Evolutionary conservation across 2,888 invertebrate genomes (phyloP).

Genomic region (Cordylochernes scorpioides): DNA sequence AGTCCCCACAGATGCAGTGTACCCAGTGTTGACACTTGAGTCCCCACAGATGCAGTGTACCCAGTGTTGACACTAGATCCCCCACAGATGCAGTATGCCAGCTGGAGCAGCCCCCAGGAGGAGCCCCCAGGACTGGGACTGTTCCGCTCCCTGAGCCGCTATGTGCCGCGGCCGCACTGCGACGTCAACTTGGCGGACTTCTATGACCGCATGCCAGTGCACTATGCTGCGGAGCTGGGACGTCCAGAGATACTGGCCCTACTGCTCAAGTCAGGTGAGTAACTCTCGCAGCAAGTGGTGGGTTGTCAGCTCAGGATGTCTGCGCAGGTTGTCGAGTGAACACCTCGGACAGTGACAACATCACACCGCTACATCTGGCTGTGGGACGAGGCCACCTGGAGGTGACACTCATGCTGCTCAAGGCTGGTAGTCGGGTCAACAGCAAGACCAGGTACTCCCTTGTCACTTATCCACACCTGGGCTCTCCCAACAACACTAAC

Average conservation of each 20-base stretch:
- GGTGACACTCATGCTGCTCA: conserved; percentile 25
- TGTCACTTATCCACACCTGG: no score
- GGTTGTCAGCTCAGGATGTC: background rate
- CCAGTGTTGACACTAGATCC: no score
- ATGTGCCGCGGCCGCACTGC: conserved; percentile 21
- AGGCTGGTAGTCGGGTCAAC: conserved; percentile 31
- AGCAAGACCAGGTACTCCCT: conserved; percentile 24
- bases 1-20: no score
- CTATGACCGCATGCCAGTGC: conserved; percentile 37
- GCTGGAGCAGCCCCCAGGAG: no score
- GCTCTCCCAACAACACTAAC: no score
- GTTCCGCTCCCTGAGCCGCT: conserved; percentile 26
- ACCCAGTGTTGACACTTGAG: no score
- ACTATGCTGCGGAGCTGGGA: conserved; percentile 42
- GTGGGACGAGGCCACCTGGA: conserved; percentile 31
- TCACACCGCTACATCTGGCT: conserved; percentile 40
- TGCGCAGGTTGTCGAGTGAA: conserved; percentile 34
- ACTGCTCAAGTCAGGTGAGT: conserved; percentile 32
- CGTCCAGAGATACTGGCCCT: conserved; percentile 33
- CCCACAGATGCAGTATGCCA: no score
- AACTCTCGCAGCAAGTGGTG: background rate
- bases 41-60: no score
- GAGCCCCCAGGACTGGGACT: conserved; percentile 22
- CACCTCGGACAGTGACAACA: conserved; percentile 34
- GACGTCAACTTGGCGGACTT: conserved; percentile 36